Conservation (phyloP, 2,797 vertebrate species). For the Pipistrellus kuhlii region DNA sequence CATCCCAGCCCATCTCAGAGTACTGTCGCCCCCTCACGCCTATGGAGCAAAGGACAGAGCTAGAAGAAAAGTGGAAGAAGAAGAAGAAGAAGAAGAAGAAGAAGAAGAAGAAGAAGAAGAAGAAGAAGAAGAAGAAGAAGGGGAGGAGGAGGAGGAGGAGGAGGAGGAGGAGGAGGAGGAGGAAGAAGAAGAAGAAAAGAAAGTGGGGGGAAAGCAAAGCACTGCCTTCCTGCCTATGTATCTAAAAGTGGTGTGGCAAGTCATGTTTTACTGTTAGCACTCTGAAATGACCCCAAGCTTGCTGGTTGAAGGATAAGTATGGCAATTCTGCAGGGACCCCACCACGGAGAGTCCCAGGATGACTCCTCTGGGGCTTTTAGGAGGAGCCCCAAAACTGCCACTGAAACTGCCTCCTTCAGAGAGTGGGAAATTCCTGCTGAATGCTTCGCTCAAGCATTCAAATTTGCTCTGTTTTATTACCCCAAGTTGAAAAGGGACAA, state of each 20-base stretch:
- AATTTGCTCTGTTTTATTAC: conserved; percentile 78
- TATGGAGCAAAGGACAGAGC: conserved; percentile 47
- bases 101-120: too few species aligned
- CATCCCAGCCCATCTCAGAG: conserved; percentile 50
- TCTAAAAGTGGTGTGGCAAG: background rate
- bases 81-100: background rate
- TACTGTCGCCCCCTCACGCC: conserved; percentile 78
- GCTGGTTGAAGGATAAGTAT: background rate
- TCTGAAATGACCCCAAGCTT: too few species aligned
- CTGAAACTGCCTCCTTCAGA: background rate
- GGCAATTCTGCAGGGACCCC: background rate
- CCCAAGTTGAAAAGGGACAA: conserved; percentile 66
- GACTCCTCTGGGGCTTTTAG: background rate
- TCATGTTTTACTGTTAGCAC: background rate
- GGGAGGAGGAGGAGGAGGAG: too few species aligned
- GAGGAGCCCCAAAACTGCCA: background rate
- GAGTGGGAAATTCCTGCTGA: conserved; percentile 17
- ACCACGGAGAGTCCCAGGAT: background rate
- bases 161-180: too few species aligned
- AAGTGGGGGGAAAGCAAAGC: background rate
- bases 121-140: too few species aligned
- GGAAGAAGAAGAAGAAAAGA: too few species aligned
- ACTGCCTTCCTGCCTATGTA: background rate
- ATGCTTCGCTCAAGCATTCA: conserved; percentile 67
- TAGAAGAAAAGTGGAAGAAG: background rate